A percentile compares a stretch with the other conserved stretches of the same genome.
phyloP scores from a whole-genome alignment of 2,888 invertebrate genomes.

The Drosophila ezoana region DNA sequence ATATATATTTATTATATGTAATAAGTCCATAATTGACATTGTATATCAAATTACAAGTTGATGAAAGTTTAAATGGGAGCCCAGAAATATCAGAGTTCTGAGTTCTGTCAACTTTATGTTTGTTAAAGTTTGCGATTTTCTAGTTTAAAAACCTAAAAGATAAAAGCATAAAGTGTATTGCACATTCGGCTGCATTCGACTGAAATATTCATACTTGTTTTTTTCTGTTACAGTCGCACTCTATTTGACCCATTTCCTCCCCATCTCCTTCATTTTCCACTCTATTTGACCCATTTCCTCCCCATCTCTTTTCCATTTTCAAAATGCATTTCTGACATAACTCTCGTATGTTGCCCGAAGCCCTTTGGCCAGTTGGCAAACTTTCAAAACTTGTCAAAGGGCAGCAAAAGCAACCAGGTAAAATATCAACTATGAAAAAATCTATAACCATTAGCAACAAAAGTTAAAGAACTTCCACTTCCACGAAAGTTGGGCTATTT shows the following conservation, averaged over 20 bases:
- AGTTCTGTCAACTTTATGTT: slow-evolving; percentile 23
- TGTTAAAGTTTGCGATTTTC: background rate
- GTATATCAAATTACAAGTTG: no score
- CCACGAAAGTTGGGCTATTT: slow-evolving; percentile 9
- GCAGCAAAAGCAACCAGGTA: slow-evolving; percentile 15
- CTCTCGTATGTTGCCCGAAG: slow-evolving; percentile 53
- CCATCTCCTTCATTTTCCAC: background rate
- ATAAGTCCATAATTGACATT: no score
- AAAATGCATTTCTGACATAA: slow-evolving; percentile 63
- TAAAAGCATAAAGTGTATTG: background rate
- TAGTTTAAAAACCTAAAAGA: background rate
- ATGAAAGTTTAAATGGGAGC: background rate
- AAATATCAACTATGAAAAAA: background rate
- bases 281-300: slow-evolving; percentile 14
- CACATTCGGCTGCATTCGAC: background rate
- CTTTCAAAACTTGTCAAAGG: slow-evolving; percentile 58
- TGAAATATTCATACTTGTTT: slow-evolving; percentile 34
- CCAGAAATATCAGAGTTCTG: background rate
- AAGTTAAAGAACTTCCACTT: no score
- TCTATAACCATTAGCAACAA: slow-evolving; percentile 13
- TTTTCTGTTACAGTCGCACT: slow-evolving; percentile 21
- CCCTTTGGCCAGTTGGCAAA: slow-evolving; percentile 58
- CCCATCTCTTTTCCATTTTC: background rate
- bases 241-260: slow-evolving; percentile 9
- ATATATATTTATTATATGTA: no score